phyloP scores from a whole-genome alignment of 1,140 invertebrate genomes.

The Drosophila lowei region DNA sequence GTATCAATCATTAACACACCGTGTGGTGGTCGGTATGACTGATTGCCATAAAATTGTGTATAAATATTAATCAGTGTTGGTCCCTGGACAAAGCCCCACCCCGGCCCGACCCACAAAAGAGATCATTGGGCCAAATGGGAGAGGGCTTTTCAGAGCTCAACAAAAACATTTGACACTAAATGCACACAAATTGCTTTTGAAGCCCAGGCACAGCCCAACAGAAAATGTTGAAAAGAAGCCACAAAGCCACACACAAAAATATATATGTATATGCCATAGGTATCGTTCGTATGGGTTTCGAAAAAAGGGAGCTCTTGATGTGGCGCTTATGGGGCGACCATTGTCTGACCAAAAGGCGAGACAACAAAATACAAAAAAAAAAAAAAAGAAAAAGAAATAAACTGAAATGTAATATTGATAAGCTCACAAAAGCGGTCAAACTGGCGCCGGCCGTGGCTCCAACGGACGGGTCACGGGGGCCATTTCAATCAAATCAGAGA shows the following conservation, averaged over 20 bases:
- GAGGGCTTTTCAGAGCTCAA: conserved; percentile 48
- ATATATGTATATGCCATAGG: not conserved
- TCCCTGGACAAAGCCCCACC: conserved; percentile 7
- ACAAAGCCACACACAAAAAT: conserved; percentile 39
- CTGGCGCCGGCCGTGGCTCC: conserved; percentile 35
- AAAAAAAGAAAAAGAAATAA: conserved; percentile 31
- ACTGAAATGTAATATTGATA: conserved; percentile 74
- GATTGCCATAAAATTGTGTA: conserved; percentile 62
- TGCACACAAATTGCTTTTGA: conserved; percentile 76
- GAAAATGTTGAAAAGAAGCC: conserved; percentile 50
- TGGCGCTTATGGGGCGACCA: conserved; percentile 24
- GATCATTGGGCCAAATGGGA: conserved; percentile 35
- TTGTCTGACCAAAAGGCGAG: conserved; percentile 29
- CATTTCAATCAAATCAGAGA: conserved; percentile 47
- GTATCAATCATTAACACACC: conserved; percentile 66
- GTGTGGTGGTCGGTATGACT: conserved; percentile 42
- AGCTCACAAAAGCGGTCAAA: conserved; percentile 64
- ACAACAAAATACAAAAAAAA: not conserved
- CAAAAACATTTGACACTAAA: conserved; percentile 71
- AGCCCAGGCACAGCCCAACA: conserved; percentile 37
- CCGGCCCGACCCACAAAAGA: conserved; percentile 23
- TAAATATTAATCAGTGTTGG: conserved; percentile 52
- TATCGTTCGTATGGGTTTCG: not conserved
- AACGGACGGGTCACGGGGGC: conserved; percentile 16
- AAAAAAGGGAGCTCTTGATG: conserved; percentile 18